Evolutionary conservation across 1,140 invertebrate genomes (phyloP).

Genomic region (Leptinotarsa texana): DNA sequence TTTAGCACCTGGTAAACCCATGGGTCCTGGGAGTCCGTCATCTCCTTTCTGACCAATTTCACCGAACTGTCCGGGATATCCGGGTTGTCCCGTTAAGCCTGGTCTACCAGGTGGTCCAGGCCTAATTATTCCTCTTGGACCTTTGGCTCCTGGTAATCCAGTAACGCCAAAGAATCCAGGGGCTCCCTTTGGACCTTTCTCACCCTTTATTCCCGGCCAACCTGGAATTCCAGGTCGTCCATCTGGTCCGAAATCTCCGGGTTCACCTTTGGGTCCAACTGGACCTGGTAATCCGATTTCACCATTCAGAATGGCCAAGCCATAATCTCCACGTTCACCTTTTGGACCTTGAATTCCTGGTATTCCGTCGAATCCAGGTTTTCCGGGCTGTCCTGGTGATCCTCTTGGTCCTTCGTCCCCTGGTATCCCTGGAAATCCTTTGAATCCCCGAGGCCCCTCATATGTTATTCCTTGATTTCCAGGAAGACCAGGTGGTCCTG

Average conservation of each 20-base stretch:
- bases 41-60: slow-evolving; percentile 64
- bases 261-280: slow-evolving; percentile 62
- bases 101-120: slow-evolving; percentile 59
- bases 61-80: slow-evolving; percentile 68
- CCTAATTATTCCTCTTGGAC: slow-evolving; percentile 58
- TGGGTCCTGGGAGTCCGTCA: slow-evolving; percentile 62
- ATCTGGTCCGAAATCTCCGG: slow-evolving; percentile 58
- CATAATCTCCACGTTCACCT: slow-evolving; percentile 59
- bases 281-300: slow-evolving; percentile 62
- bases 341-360: slow-evolving; percentile 66
- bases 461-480: slow-evolving; percentile 65
- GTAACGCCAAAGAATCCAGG: slow-evolving; percentile 67
- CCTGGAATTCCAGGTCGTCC: slow-evolving; percentile 61
- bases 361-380: slow-evolving; percentile 61
- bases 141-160: slow-evolving; percentile 65
- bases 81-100: slow-evolving; percentile 54
- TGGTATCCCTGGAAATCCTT: slow-evolving; percentile 66
- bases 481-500: slow-evolving; percentile 65
- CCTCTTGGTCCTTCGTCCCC: slow-evolving; percentile 67
- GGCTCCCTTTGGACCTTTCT: slow-evolving; percentile 62
- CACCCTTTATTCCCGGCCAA: slow-evolving; percentile 62
- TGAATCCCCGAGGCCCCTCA: slow-evolving; percentile 63
- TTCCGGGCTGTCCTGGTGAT: slow-evolving; percentile 54
- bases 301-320: slow-evolving; percentile 57
- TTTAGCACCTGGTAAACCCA: slow-evolving; percentile 59